Evolutionary conservation across 1,140 invertebrate species (phyloP).

Genomic region (Melitaea cinxia): DNA sequence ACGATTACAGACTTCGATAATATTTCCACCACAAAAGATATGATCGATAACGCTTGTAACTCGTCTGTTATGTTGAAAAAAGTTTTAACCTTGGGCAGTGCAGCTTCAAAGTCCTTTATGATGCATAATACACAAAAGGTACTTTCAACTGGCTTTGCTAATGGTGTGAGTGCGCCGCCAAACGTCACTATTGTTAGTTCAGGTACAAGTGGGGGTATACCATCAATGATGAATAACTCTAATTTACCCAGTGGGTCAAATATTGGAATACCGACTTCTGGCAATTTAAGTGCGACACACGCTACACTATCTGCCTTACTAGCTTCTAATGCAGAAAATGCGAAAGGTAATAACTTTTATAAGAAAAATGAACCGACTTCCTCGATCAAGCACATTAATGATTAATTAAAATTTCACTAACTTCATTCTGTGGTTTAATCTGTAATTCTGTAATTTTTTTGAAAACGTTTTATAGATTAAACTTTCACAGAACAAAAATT

Average conservation of each 20-base stretch:
- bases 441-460: no score
- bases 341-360: slow-evolving; percentile 33
- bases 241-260: slow-evolving; percentile 47
- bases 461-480: no score
- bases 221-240: slow-evolving; percentile 43
- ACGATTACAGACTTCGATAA: slow-evolving; percentile 64
- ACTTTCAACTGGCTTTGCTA: slow-evolving; percentile 75
- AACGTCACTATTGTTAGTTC: slow-evolving; percentile 77
- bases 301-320: slow-evolving; percentile 76
- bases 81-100: slow-evolving; percentile 76
- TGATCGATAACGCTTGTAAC: slow-evolving; percentile 79
- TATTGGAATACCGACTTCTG: slow-evolving; percentile 62
- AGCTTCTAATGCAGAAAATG: slow-evolving; percentile 64
- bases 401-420: no score
- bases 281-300: slow-evolving; percentile 77
- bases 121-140: slow-evolving; percentile 80
- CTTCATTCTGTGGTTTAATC: no score
- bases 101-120: slow-evolving; percentile 77
- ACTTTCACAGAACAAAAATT: no score
- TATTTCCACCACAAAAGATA: slow-evolving; percentile 76
- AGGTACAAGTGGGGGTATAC: slow-evolving; percentile 52
- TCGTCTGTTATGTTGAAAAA: slow-evolving; percentile 81
- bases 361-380: no score
- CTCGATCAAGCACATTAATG: no score
- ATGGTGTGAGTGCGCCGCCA: slow-evolving; percentile 63